A percentile compares a stretch with the other conserved stretches of the same genome.
These are phyloP conservation scores for Apolygus lucorum DNA, from an alignment of 1,140 invertebrate genomes.

Conservation along the genomic window DNA sequence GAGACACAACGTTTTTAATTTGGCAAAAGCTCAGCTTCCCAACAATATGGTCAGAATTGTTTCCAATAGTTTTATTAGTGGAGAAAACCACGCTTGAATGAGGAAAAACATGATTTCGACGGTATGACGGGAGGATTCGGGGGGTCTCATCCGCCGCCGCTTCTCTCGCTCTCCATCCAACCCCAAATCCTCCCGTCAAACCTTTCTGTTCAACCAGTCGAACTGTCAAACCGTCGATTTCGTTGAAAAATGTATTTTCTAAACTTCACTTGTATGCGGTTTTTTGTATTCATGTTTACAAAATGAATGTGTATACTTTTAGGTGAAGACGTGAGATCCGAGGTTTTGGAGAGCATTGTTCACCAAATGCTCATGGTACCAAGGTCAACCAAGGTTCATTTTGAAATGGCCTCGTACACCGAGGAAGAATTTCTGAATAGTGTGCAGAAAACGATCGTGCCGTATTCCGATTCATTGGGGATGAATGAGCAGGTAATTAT, in stretches of 20 bases:
- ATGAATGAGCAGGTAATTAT: conserved; percentile 69
- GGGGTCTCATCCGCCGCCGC: no score
- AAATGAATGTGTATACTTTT: background rate
- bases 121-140: no score
- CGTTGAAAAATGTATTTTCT: background rate
- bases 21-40: no score
- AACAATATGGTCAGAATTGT: no score
- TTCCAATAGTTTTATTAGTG: no score
- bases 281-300: conserved; percentile 1
- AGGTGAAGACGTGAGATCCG: conserved; percentile 41
- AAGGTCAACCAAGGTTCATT: conserved; percentile 59
- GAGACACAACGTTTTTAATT: no score
- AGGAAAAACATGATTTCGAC: no score
- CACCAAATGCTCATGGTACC: conserved; percentile 55
- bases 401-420: conserved; percentile 81
- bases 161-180: no score
- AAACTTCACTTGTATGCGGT: background rate
- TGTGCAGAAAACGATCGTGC: conserved; percentile 57
- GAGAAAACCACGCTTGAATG: no score
- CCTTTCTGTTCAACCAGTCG: no score
- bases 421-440: conserved; percentile 59
- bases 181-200: no score
- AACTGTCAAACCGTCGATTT: no score
- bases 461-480: conserved; percentile 73
- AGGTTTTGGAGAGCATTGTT: conserved; percentile 55